These are phyloP conservation scores for Tragelaphus strepsiceros DNA, from an alignment of 2,113 vertebrate species.

Conservation along the genomic window DNA sequence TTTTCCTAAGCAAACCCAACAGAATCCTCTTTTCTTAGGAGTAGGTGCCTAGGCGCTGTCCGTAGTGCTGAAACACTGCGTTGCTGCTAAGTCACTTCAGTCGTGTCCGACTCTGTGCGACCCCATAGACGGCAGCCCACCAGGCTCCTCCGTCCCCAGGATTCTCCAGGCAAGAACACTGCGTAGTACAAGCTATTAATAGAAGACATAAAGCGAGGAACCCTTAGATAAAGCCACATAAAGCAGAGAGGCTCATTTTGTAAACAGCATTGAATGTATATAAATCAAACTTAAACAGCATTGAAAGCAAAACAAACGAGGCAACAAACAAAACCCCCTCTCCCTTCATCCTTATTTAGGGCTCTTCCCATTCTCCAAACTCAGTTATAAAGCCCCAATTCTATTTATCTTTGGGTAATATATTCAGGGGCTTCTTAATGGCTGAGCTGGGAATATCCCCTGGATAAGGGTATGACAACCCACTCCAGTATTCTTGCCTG, in stretches of 20 bases:
- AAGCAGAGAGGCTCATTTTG: neutral
- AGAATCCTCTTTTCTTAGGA: neutral
- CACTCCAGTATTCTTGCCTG: neutral
- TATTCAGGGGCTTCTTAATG: neutral
- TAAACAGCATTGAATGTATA: neutral
- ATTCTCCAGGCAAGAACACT: neutral
- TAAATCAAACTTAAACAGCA: neutral
- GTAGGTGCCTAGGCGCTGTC: constrained; percentile 41
- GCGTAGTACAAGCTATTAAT: neutral
- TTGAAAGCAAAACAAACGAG: neutral
- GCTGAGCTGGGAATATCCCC: neutral
- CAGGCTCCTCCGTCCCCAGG: neutral
- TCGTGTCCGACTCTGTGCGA: neutral
- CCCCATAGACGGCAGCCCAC: neutral
- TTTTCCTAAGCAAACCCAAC: neutral
- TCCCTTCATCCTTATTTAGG: neutral
- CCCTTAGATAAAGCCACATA: neutral
- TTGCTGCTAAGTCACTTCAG: neutral
- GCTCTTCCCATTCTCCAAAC: neutral
- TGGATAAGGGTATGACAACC: neutral
- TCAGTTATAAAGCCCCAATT: neutral
- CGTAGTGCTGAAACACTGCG: constrained; percentile 61
- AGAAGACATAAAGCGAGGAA: neutral
- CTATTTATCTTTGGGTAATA: neutral
- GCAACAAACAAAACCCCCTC: neutral